A percentile compares a stretch with the other conserved stretches of the same genome.
phyloP scores from a whole-genome alignment of 1,140 invertebrate genomes.

The Hylaeus volcanicus region DNA sequence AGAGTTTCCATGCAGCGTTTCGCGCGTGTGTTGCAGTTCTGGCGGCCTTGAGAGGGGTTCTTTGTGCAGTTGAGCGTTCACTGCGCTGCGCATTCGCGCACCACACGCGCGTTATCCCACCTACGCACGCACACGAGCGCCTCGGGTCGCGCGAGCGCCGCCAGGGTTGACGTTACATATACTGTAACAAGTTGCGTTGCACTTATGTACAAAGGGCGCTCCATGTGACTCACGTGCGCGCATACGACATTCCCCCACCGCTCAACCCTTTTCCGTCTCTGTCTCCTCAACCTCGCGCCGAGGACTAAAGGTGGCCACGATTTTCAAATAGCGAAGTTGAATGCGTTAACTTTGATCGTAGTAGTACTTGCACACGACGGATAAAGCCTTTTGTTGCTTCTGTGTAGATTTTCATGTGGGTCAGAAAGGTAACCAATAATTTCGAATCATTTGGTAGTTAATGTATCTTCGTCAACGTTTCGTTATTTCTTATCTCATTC shows the following conservation, averaged over 20 bases:
- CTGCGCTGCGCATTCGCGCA: constrained; percentile 47
- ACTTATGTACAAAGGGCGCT: constrained; percentile 73
- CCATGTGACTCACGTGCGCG: constrained; percentile 74
- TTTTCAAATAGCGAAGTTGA: too few relatives aligned
- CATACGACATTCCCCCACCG: constrained; percentile 53
- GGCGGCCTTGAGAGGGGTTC: constrained; percentile 78
- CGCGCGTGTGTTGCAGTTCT: constrained; percentile 63
- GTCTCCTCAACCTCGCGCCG: constrained; percentile 15
- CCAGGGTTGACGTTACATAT: constrained; percentile 51
- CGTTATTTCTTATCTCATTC: too few relatives aligned
- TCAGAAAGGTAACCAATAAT: too few relatives aligned
- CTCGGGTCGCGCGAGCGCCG: not conserved
- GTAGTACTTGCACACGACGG: too few relatives aligned
- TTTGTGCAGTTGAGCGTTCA: constrained; percentile 77
- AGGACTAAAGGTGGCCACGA: too few relatives aligned
- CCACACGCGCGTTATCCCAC: constrained; percentile 1
- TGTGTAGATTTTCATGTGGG: too few relatives aligned
- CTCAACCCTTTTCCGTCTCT: constrained; percentile 11
- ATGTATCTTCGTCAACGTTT: too few relatives aligned
- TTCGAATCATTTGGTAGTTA: too few relatives aligned
- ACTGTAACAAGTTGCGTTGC: constrained; percentile 70
- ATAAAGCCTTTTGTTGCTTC: too few relatives aligned
- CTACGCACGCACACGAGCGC: not conserved
- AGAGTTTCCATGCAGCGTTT: constrained; percentile 41
- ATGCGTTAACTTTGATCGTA: too few relatives aligned